phyloP scores from a whole-genome alignment of 1,140 invertebrate species.

The Drosophila bocki region DNA sequence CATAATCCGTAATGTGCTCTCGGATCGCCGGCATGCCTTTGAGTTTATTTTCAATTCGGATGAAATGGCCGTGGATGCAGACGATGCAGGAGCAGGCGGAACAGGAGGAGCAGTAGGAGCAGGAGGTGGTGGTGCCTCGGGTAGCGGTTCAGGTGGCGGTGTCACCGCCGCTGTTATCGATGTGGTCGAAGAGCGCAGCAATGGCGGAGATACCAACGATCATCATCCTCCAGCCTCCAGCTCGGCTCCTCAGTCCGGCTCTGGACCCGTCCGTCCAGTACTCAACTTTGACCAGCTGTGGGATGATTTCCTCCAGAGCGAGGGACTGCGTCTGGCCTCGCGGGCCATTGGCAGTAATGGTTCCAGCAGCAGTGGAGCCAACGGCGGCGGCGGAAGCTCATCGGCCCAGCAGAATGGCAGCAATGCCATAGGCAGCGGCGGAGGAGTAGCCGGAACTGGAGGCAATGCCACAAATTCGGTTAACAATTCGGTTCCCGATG shows the following conservation, averaged over 20 bases:
- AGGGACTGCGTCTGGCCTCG: constrained; percentile 66
- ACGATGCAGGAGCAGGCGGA: constrained; percentile 26
- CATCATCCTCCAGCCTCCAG: background rate
- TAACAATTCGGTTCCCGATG: constrained; percentile 12
- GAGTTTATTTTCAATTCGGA: constrained; percentile 81
- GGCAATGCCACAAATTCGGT: background rate
- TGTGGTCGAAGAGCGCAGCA: constrained; percentile 85
- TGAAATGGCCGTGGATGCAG: constrained; percentile 73
- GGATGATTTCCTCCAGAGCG: constrained; percentile 79
- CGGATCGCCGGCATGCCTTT: constrained; percentile 75
- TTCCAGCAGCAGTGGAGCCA: background rate
- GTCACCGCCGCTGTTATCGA: constrained; percentile 81
- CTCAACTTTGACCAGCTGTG: constrained; percentile 78
- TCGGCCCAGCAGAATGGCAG: constrained; percentile 45
- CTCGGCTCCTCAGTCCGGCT: constrained; percentile 48
- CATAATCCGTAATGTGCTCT: constrained; percentile 75
- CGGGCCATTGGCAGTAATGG: constrained; percentile 35
- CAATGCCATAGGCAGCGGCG: background rate
- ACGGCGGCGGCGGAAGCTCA: background rate
- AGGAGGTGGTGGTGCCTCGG: background rate
- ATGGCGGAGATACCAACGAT: constrained; percentile 17
- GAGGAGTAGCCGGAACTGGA: background rate
- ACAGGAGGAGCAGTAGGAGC: no score
- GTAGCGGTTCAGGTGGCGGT: constrained; percentile 4
- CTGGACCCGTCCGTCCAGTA: constrained; percentile 51